These are phyloP conservation scores for Nasua narica DNA, from an alignment of 2,797 vertebrate genomes.

Conservation along the genomic window DNA sequence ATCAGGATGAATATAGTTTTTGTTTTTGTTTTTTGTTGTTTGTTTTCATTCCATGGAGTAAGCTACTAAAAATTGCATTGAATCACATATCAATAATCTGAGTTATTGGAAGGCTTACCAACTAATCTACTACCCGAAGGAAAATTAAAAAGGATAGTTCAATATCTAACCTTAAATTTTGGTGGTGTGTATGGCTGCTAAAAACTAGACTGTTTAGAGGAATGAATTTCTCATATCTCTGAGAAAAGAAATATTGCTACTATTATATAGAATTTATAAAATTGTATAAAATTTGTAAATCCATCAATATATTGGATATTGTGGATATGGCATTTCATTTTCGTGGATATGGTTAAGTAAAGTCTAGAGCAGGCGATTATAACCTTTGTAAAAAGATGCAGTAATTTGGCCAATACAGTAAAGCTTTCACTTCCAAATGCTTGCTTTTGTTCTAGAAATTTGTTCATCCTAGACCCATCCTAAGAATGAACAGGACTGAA, in stretches of 20 bases:
- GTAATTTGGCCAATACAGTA: not conserved
- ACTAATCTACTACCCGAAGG: not conserved
- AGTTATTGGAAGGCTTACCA: not conserved
- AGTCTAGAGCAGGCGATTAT: not conserved
- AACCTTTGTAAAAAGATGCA: not conserved
- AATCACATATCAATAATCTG: not conserved
- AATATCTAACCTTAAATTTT: not conserved
- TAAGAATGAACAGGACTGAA: not conserved
- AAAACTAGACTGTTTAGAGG: not conserved
- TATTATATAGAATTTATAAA: not conserved
- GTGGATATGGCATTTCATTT: not conserved
- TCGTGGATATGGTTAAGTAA: not conserved
- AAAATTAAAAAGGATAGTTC: not conserved
- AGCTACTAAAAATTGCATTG: not conserved
- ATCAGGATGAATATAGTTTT: not conserved
- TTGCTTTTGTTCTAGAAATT: not conserved
- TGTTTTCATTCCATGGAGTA: not conserved
- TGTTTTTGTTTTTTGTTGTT: not conserved
- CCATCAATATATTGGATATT: not conserved
- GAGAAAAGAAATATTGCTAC: not conserved
- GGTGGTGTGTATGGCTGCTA: not conserved
- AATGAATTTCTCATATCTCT: not conserved
- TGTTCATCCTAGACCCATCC: not conserved
- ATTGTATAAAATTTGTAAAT: not conserved
- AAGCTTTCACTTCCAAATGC: not conserved